Conservation (phyloP, 23 tunicate species). For the Trididemnum nubilum region DNA sequence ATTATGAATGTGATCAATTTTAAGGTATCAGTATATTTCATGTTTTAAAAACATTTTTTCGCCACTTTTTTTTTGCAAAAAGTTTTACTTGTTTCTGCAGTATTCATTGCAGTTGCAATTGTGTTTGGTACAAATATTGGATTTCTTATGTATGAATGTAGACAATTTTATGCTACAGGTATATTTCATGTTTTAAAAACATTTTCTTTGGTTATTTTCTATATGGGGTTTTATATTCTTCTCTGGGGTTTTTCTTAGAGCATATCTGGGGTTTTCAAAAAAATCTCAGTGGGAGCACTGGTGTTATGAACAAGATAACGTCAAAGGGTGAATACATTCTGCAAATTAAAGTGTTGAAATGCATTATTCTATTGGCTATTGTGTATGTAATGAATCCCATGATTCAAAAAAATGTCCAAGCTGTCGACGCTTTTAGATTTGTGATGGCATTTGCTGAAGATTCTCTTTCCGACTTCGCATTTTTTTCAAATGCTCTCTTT, state of each 20-base stretch:
- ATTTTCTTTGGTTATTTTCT: not conserved
- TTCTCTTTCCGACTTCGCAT: too few relatives aligned
- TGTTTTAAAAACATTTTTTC: not conserved
- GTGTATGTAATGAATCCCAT: too few relatives aligned
- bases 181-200: not conserved
- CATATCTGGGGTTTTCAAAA: constrained; percentile 12
- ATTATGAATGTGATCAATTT: not conserved
- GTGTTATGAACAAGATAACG: not conserved
- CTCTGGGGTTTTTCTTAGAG: not conserved
- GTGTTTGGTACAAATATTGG: not conserved
- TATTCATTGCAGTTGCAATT: not conserved
- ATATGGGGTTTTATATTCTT: not conserved
- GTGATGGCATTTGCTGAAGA: too few relatives aligned
- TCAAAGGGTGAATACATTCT: too few relatives aligned
- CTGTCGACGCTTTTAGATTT: too few relatives aligned
- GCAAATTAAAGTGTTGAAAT: too few relatives aligned
- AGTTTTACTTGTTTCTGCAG: not conserved
- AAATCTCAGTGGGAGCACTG: constrained; percentile 25
- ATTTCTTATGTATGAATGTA: not conserved
- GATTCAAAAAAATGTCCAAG: too few relatives aligned
- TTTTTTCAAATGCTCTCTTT: too few relatives aligned
- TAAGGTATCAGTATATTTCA: not conserved
- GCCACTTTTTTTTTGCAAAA: not conserved
- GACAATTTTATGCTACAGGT: not conserved
- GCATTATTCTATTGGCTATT: too few relatives aligned